Conservation (phyloP, 2,113 vertebrate species). For the Dromas ardeola region DNA sequence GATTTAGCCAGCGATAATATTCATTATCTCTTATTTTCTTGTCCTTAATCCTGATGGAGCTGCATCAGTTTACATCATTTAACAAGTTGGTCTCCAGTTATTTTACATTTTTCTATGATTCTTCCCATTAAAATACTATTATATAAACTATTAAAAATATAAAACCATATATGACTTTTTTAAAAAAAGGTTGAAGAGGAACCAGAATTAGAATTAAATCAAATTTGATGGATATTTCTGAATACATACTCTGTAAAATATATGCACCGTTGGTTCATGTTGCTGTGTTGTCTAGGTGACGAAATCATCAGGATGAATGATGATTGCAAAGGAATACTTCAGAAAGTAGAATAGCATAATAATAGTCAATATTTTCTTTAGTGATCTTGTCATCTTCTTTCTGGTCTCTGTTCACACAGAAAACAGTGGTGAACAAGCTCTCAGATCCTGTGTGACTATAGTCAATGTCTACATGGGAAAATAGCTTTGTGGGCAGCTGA, state of each 20-base stretch:
- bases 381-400: neutral
- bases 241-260: neutral
- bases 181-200: neutral
- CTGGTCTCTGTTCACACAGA: neutral
- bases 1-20: neutral
- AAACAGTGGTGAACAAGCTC: neutral
- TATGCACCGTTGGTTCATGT: neutral
- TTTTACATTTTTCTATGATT: neutral
- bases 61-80: neutral
- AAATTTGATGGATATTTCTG: neutral
- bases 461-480: neutral
- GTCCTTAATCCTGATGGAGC: neutral
- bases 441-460: neutral
- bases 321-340: neutral
- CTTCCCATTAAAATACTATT: neutral
- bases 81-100: neutral
- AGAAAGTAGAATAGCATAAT: neutral
- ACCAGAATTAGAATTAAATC: neutral
- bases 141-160: neutral
- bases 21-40: neutral
- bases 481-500: neutral
- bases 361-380: neutral
- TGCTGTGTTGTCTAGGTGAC: neutral
- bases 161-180: neutral
- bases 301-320: neutral